Evolutionary conservation across 2,113 vertebrate genomes (phyloP).

Genomic region (Cheilinus undulatus): DNA sequence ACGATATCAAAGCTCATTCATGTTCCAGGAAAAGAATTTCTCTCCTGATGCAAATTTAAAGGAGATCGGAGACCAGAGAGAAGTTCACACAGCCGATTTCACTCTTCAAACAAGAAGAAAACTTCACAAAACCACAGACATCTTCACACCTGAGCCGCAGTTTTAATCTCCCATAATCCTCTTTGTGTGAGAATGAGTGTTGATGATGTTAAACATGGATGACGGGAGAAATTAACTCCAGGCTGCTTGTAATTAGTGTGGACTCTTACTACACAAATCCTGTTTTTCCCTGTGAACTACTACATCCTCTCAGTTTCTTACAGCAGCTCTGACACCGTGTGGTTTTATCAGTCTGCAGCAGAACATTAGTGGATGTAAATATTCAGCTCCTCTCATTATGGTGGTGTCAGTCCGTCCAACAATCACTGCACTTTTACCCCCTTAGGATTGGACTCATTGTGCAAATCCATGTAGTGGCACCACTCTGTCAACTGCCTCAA

Average conservation of each 20-base stretch:
- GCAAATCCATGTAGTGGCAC: too few species aligned
- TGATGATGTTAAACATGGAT: not conserved
- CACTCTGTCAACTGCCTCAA: too few species aligned
- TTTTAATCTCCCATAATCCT: constrained; percentile 31
- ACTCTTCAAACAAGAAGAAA: not conserved
- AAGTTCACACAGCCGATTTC: constrained; percentile 13
- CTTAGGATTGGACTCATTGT: too few species aligned
- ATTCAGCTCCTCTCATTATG: not conserved
- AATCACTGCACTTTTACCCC: too few species aligned
- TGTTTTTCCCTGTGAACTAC: not conserved
- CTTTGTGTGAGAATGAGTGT: constrained; percentile 23
- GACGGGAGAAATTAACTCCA: not conserved
- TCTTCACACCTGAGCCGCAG: constrained; percentile 21
- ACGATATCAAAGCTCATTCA: constrained; percentile 1
- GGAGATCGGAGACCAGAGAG: not conserved
- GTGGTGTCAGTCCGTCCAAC: not conserved
- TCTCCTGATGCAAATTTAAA: not conserved
- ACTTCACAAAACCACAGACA: not conserved
- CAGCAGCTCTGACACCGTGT: not conserved
- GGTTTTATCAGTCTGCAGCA: not conserved
- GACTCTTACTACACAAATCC: not conserved
- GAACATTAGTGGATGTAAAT: not conserved
- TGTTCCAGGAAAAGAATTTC: not conserved
- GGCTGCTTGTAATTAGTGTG: not conserved
- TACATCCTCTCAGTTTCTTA: not conserved